These are phyloP conservation scores for Mystacornis crossleyi DNA, from an alignment of 2,113 vertebrate species.

Conservation along the genomic window DNA sequence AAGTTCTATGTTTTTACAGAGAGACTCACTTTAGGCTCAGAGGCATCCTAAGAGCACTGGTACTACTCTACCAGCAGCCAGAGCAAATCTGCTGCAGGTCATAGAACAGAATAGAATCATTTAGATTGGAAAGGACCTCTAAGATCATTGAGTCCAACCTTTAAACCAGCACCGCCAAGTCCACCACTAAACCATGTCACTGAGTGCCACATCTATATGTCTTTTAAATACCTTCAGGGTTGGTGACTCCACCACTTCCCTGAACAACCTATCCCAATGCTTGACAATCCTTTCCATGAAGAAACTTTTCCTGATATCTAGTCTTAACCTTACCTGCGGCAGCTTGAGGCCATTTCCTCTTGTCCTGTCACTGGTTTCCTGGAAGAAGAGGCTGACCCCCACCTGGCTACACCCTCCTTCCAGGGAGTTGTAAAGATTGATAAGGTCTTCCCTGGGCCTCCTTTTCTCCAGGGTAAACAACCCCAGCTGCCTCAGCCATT, in stretches of 20 bases:
- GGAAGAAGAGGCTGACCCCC: too few relatives aligned
- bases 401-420: neutral
- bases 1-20: accelerated
- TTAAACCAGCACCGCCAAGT: neutral
- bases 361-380: neutral
- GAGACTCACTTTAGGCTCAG: neutral
- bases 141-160: neutral
- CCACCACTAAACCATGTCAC: neutral
- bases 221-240: neutral
- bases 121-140: neutral
- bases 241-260: neutral
- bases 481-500: neutral
- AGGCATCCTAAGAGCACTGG: neutral
- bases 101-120: neutral
- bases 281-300: neutral
- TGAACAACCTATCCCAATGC: neutral
- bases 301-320: neutral
- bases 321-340: accelerated
- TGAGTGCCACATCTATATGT: neutral
- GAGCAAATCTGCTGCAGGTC: neutral
- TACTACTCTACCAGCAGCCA: neutral
- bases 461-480: neutral
- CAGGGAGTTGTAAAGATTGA: neutral
- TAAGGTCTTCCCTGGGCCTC: neutral
- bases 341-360: neutral